phyloP scores from a whole-genome alignment of 2,113 vertebrate genomes.

The Motacilla alba region DNA sequence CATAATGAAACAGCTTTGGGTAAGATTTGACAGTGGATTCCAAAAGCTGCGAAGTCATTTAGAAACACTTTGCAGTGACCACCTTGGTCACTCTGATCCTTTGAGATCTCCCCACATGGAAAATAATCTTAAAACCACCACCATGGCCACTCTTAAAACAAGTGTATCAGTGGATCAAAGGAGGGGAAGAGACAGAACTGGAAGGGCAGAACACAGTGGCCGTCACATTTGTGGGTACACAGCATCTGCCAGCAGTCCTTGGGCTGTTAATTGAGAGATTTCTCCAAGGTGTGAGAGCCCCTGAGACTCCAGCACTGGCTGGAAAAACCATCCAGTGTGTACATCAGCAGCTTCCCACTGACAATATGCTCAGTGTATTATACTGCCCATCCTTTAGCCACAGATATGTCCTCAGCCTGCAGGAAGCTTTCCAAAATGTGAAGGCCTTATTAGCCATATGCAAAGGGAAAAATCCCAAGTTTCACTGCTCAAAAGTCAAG shows the following conservation, averaged over 20 bases:
- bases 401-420: not conserved
- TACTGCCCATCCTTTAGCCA: not conserved
- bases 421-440: not conserved
- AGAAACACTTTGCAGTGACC: not conserved
- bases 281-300: not conserved
- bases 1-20: constrained; percentile 17
- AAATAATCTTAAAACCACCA: not conserved
- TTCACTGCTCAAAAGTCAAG: not conserved
- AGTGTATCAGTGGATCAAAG: not conserved
- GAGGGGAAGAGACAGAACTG: not conserved
- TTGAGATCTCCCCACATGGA: not conserved
- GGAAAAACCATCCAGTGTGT: not conserved
- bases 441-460: not conserved
- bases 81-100: not conserved
- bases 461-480: not conserved
- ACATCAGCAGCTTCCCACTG: not conserved
- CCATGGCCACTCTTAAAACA: not conserved
- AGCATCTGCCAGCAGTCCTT: not conserved
- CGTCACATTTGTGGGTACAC: not conserved
- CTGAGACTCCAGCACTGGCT: not conserved
- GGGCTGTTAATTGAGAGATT: not conserved
- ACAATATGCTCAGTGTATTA: no score
- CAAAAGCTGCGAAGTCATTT: constrained; percentile 4
- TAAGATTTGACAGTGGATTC: not conserved
- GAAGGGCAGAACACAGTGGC: not conserved